Conservation (phyloP, 2,797 vertebrate species). For the Clarias pachynema region DNA sequence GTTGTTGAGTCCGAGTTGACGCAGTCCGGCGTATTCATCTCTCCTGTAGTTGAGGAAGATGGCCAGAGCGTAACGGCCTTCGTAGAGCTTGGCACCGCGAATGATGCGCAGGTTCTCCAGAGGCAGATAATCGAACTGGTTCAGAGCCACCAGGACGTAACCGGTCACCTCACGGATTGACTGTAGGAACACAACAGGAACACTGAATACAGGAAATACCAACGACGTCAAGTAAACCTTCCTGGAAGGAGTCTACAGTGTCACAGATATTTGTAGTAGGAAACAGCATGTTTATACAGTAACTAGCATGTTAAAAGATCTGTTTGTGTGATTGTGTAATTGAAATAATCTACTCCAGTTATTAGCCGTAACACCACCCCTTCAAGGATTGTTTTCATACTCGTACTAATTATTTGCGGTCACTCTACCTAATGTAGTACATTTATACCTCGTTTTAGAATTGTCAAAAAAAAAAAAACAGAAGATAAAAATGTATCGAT, state of each 20-base stretch:
- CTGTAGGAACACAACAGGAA: constrained; percentile 66
- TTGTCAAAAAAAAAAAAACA: not conserved
- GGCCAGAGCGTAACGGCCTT: constrained; percentile 90
- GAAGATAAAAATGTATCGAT: not conserved
- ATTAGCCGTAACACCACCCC: not conserved
- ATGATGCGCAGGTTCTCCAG: constrained; percentile 96
- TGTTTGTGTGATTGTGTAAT: too few species aligned
- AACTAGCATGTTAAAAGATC: not conserved
- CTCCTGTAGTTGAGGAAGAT: constrained; percentile 98
- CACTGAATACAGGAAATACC: not conserved
- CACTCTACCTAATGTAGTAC: not conserved
- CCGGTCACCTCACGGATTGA: constrained; percentile 97
- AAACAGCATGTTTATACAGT: not conserved
- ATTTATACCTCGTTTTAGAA: not conserved
- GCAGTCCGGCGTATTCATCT: constrained; percentile 91
- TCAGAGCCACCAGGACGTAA: constrained; percentile 94
- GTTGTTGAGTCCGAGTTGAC: constrained; percentile 90
- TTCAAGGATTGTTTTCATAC: not conserved
- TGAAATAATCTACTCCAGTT: constrained; percentile 52
- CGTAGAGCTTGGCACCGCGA: constrained; percentile 93
- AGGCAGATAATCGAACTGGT: constrained; percentile 97
- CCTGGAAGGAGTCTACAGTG: not conserved
- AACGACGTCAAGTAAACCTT: not conserved
- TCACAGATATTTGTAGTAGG: not conserved
- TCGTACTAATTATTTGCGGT: not conserved